A percentile compares a stretch with the other conserved stretches of the same genome.
Conservation (phyloP, 1,140 invertebrate species). For the Drosophila subobscura region DNA sequence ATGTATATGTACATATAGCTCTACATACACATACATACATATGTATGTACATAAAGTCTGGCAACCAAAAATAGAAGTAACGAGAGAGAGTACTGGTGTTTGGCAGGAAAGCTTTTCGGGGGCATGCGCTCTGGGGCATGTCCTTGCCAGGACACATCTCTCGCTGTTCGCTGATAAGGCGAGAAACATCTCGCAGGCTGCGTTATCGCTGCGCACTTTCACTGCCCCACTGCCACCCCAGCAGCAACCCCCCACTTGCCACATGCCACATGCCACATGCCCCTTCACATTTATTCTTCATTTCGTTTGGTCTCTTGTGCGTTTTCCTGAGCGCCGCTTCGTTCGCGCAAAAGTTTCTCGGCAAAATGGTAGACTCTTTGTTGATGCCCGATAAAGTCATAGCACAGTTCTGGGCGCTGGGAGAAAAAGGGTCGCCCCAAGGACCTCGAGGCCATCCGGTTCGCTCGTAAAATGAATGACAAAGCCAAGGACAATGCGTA, state of each 20-base stretch:
- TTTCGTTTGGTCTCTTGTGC: not conserved
- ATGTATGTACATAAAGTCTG: constrained; percentile 22
- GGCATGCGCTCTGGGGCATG: constrained; percentile 50
- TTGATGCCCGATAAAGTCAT: not conserved
- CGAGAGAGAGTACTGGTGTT: constrained; percentile 18
- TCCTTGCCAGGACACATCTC: constrained; percentile 64
- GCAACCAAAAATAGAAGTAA: constrained; percentile 25
- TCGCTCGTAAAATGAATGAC: constrained; percentile 17
- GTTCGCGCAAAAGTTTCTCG: constrained; percentile 40
- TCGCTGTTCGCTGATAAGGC: constrained; percentile 20
- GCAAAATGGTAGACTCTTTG: constrained; percentile 18
- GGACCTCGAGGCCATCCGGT: constrained; percentile 14
- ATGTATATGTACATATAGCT: constrained; percentile 16
- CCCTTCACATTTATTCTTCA: not conserved
- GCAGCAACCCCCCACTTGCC: not conserved
- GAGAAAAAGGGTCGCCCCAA: constrained; percentile 18
- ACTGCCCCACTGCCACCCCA: constrained; percentile 3
- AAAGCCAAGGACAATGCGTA: constrained; percentile 43
- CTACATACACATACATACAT: not conserved
- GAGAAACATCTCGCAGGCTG: constrained; percentile 36
- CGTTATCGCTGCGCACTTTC: constrained; percentile 39
- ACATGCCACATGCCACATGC: no score
- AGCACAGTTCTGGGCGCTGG: constrained; percentile 27
- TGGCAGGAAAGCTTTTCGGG: constrained; percentile 24
- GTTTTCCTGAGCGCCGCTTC: constrained; percentile 49